Evolutionary conservation across 2,888 invertebrate genomes (phyloP).

Genomic region (Cistogaster globosa): DNA sequence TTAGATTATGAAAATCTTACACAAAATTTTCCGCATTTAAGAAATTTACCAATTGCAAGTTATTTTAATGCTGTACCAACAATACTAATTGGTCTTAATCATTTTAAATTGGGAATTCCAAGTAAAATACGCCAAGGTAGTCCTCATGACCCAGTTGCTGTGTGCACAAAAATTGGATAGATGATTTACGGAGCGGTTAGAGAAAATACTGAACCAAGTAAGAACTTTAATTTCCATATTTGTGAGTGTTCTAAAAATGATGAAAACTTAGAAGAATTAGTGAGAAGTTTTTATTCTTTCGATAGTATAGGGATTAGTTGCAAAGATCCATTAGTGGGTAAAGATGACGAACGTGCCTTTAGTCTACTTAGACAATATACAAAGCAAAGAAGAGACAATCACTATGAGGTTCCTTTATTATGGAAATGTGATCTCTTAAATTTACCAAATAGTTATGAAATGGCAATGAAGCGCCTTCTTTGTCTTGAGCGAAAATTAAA

Average conservation of each 20-base stretch:
- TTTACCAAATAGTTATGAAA: slow-evolving; percentile 39
- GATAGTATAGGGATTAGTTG: slow-evolving; percentile 28
- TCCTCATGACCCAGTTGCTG: slow-evolving; percentile 33
- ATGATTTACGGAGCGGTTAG: slow-evolving; percentile 30
- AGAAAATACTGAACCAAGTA: not conserved
- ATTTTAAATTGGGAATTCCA: slow-evolving; percentile 34
- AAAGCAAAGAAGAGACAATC: not conserved
- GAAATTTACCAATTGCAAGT: slow-evolving; percentile 16
- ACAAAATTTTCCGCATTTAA: slow-evolving; percentile 5
- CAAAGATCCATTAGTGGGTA: slow-evolving; percentile 2
- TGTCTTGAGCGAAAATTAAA: slow-evolving; percentile 12
- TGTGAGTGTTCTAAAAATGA: not conserved
- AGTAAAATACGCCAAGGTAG: slow-evolving; percentile 13
- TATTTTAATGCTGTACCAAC: slow-evolving; percentile 27
- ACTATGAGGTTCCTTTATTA: slow-evolving; percentile 21
- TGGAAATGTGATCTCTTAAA: slow-evolving; percentile 25
- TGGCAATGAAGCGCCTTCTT: slow-evolving; percentile 5
- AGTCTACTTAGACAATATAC: slow-evolving; percentile 3
- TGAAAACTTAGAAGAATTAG: slow-evolving; percentile 11
- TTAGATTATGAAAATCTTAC: slow-evolving; percentile 15
- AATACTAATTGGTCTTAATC: slow-evolving; percentile 30
- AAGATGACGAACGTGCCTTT: slow-evolving; percentile 7
- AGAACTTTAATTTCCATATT: slow-evolving; percentile 12
- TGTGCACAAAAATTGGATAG: slow-evolving; percentile 29
- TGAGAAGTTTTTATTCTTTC: slow-evolving; percentile 18